These are phyloP conservation scores for Spheniscus humboldti DNA, from an alignment of 2,797 vertebrate genomes.

Conservation along the genomic window DNA sequence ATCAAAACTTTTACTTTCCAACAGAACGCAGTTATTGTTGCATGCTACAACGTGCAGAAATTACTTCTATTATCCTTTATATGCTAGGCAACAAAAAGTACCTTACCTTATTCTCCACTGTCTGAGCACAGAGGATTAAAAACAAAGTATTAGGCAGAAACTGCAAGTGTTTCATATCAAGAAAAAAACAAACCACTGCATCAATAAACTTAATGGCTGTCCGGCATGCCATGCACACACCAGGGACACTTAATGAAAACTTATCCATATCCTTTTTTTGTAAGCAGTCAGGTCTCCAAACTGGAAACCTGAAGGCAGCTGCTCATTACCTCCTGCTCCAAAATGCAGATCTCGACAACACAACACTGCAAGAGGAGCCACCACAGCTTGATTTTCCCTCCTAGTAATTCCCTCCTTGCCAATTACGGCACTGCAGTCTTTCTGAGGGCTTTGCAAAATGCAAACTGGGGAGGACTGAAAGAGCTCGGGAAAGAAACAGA, in stretches of 20 bases:
- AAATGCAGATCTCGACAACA: neutral
- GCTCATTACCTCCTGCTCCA: neutral
- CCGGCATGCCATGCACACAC: neutral
- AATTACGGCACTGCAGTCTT: slow-evolving; percentile 69
- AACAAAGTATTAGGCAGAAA: neutral
- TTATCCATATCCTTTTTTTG: neutral
- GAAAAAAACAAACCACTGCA: neutral
- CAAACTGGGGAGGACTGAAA: neutral
- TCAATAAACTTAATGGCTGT: neutral
- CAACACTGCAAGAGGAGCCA: neutral
- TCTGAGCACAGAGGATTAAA: slow-evolving; percentile 40
- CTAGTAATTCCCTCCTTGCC: slow-evolving; percentile 3
- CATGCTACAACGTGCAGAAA: neutral
- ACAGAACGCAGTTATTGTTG: neutral
- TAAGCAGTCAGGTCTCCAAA: neutral
- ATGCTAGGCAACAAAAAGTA: neutral
- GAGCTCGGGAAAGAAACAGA: neutral
- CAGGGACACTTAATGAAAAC: neutral
- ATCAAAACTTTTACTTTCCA: slow-evolving; percentile 26
- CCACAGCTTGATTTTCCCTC: slow-evolving; percentile 20
- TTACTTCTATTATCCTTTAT: neutral
- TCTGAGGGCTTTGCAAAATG: slow-evolving; percentile 21
- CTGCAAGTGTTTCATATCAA: neutral
- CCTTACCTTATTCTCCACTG: slow-evolving; percentile 54
- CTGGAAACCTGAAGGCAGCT: neutral